Base-by-base conservation (phyloP, 2,797 vertebrate species). In the Scarus forsteni region DNA sequence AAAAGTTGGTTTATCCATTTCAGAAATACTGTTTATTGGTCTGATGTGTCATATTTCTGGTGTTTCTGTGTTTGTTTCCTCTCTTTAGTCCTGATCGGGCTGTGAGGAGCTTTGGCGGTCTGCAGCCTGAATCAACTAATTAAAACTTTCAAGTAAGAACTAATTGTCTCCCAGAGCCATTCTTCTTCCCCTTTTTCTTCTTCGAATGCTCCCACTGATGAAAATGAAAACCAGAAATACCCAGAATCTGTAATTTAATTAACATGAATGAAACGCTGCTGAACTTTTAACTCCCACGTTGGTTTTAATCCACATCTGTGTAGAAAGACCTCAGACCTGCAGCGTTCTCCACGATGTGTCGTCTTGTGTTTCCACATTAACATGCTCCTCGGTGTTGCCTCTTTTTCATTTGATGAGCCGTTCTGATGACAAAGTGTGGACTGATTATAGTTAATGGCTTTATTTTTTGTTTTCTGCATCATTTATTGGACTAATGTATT, bases 141-240 rank as follows among this genome's bases (percentile, higher is more conserved):
- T 89, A 88, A 82, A 79, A 79, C 52, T 66, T 50, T 66, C 62
- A 75, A 79, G 67, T 75, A 52, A 27, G 56, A 72, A 63, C 65
- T 88, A 87, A 90, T 88, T 89, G 85, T 86, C 79, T 86, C 80
- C 89, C 67, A 62, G 48, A 86, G 86, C 86, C 57, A 65, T 75
- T 90, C 72, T 70, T 77, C 81, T 27, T 27, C 27, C 27, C 27
- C 27, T 27, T 27, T 4, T 27, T 27, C 27, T 27, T 27, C 27
- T 70, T 77, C 81, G 36, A 50, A 84, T 52, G 77, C 73, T 60
- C 68, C 61, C 66, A 62, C 35, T 57, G 75, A 85, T 81, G 63
- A 73, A 87, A 81, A 85, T 70, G 50, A 70, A 83, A 61, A 73
- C 63, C 50, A 65, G 35, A 51, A 64, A 65, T 57, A 69, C 62